Conservation (phyloP, 37 sponge, comb jelly and placozoan species). For the Aplysina aerophoba region DNA sequence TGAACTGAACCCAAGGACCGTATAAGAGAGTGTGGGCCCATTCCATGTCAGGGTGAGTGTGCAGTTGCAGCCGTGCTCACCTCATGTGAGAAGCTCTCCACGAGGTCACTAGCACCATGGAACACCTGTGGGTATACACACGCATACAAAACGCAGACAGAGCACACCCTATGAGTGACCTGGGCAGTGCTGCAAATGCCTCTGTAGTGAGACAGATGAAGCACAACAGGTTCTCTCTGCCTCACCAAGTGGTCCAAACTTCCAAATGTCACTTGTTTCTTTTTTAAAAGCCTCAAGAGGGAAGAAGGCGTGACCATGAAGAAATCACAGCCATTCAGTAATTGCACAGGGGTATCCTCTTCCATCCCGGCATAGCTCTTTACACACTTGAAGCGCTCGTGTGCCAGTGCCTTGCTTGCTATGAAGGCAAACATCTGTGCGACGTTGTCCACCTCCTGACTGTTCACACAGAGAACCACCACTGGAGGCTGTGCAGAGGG, state of each 20-base stretch:
- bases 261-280: neutral
- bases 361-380: conserved; percentile 21
- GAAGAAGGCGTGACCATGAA: conserved; percentile 24
- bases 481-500: neutral
- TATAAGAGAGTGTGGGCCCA: no score
- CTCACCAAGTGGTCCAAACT: conserved; percentile 22
- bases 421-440: neutral
- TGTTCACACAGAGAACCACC: neutral
- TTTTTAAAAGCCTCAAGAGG: conserved; percentile 16
- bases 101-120: neutral
- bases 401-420: neutral
- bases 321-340: conserved; percentile 30
- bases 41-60: no score
- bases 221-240: no score
- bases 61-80: neutral
- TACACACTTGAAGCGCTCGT: neutral
- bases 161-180: no score
- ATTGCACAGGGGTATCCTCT: neutral
- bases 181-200: no score
- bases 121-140: conserved; percentile 18
- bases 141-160: no score
- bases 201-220: no score
- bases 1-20: no score
- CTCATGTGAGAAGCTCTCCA: conserved; percentile 13
- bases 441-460: conserved; percentile 17